Conservation (phyloP, 23 tunicate species). For the Trididemnum miniatum region DNA sequence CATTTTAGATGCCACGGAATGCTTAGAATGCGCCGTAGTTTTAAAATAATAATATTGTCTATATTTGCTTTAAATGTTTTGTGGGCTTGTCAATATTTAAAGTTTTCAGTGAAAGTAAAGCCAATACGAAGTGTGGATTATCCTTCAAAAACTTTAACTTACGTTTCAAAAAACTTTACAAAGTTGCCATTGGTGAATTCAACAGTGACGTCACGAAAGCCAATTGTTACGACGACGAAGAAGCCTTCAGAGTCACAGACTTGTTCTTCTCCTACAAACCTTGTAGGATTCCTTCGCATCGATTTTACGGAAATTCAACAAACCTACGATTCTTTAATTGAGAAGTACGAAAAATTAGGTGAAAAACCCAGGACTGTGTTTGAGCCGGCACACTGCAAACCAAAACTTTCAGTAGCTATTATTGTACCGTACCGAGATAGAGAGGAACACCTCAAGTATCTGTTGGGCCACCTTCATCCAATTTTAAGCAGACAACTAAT, state of each 20-base stretch:
- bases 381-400: constrained; percentile 8
- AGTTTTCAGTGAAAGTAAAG: too few relatives aligned
- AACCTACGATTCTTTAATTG: background rate
- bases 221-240: too few relatives aligned
- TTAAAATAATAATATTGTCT: too few relatives aligned
- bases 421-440: constrained; percentile 72
- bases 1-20: too few relatives aligned
- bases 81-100: too few relatives aligned
- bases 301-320: background rate
- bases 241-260: too few relatives aligned
- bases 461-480: constrained; percentile 63
- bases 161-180: too few relatives aligned
- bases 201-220: background rate
- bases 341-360: background rate
- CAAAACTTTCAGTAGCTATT: constrained; percentile 49
- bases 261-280: background rate
- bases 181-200: background rate
- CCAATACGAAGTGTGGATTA: too few relatives aligned
- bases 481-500: constrained; percentile 44
- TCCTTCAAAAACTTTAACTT: too few relatives aligned
- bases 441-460: constrained; percentile 37
- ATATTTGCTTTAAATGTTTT: too few relatives aligned
- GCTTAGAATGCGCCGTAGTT: too few relatives aligned
- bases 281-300: background rate
- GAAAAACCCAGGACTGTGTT: background rate